Base-by-base conservation (phyloP, 2,113 vertebrate species). In the Plestiodon gilberti region DNA sequence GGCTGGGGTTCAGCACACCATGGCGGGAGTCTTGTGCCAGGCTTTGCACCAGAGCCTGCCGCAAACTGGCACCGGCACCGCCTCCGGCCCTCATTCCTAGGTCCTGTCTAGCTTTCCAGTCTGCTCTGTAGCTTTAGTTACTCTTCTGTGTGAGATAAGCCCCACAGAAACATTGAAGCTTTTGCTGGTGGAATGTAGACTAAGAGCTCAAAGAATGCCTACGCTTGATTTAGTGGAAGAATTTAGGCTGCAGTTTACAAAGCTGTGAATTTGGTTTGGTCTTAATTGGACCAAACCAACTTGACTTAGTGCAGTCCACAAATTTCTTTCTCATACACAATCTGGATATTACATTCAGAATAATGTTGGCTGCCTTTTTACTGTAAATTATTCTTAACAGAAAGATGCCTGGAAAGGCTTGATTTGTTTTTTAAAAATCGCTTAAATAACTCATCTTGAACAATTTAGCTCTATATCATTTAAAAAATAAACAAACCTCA, bases 171-270 rank as follows among this genome's bases (percentile, higher is more conserved):
- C 17, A n/a, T 15, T 43, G 70, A 40, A 10, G 22, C 1, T n/a
- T 30, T 55, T 52, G 11, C 74, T n/a, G 10, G 74, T 76, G 11
- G 25, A 76, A 55, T 79, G 30, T 84, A 91, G 82, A 65, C 76
- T 65, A 80, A 90, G 43, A 71, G 62, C 62, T 3, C 87, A 0
- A 91, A 17, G 91, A 91, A 89, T 81, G 62, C 70, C 85, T 85
- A 89, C 48, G 10, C 91, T 90, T 91, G 88, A 88, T 92, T 91
- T 89, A 92, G 40, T 61, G 17, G 40, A 48, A 28, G 43, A 22
- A 62, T 62, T 62, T 64, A 28, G 35, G 33, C 33, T 79, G 4
- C 11, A 4, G n/a, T 61, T 61, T 23, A 23, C 18, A 79, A 79
- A 64, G 23, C 78, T 80, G 43, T 55, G 74, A 55, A 76, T 17